Evolutionary conservation across 2,113 vertebrate species (phyloP), one percentile per base, ranked within the genome.

Genomic region (Jaculus jaculus): DNA sequence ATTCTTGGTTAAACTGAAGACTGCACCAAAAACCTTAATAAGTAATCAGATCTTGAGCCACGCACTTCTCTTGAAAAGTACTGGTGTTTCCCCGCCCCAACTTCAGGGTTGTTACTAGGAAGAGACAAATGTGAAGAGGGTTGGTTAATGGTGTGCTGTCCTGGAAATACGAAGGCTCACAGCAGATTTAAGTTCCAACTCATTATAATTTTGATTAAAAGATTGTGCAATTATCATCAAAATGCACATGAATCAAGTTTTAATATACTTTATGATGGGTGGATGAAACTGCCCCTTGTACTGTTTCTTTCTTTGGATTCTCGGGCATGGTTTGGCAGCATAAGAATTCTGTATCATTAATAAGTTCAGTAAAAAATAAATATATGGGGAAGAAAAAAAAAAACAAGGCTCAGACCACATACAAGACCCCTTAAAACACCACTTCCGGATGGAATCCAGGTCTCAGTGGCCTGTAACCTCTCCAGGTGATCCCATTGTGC

Each of bases 281-380:
- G 95, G 97, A 69, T 96, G 94, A 97, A 97, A 95, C 96, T 98
- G 98, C 98, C 98, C 97, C 96, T 98, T 97, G 92, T 97, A 97
- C 97, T 91, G 32, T 47, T 47, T 47, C 42, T 90, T 96, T 97
- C 88, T 95, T 87, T 97, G 97, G 98, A 93, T 96, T 97, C 97
- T 97, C 93, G 97, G 98, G 96, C 97, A 96, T 97, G 97, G 97
- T 97, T 98, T 97, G 97, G 96, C 97, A 98, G 97, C 97, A 97
- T 93, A 97, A 97, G 91, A 97, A 98, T 92, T 97, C 95, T 98
- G 98, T 98, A 98, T 98, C 96, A 97, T 97, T 98, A 98, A 97
- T 90, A 98, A n/a, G n/a, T n/a, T n/a, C n/a, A n/a, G 97, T 97
- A 47, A 47, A 47, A 47, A 47, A 47, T 6, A 5, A 47, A 47